phyloP scores from a whole-genome alignment of 2,888 invertebrate species.

The Macaria liturata region DNA sequence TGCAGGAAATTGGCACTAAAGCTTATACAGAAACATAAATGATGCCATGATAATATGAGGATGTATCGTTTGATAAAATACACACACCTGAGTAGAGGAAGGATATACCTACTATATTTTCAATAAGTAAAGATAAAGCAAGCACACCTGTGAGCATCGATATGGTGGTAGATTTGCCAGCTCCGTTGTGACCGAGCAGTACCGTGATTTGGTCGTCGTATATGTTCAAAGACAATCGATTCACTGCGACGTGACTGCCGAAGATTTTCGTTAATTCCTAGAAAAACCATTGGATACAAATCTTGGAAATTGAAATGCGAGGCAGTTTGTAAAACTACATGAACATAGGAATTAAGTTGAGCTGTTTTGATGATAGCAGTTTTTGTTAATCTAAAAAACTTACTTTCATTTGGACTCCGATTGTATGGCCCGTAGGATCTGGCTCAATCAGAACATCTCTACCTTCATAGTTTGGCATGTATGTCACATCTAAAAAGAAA shows the following conservation, averaged over 20 bases:
- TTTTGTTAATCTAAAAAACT: constrained; percentile 33
- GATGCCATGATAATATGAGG: no score
- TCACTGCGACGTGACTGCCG: constrained; percentile 84
- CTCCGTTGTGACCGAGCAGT: constrained; percentile 87
- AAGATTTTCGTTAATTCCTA: constrained; percentile 86
- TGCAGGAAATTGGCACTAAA: no score
- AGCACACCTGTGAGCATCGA: constrained; percentile 91
- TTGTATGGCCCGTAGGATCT: constrained; percentile 68
- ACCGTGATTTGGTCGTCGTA: constrained; percentile 95
- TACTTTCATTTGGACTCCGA: constrained; percentile 78
- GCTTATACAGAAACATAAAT: no score
- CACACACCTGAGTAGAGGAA: no score
- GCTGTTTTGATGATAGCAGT: no score
- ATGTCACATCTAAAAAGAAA: constrained; percentile 5
- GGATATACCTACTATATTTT: no score
- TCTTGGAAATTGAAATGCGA: no score
- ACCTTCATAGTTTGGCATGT: constrained; percentile 30
- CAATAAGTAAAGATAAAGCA: no score
- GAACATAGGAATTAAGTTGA: no score
- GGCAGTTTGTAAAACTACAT: no score
- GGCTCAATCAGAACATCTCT: constrained; percentile 64
- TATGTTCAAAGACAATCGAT: constrained; percentile 89
- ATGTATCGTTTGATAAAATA: no score
- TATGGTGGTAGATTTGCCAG: constrained; percentile 97
- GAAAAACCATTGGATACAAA: constrained; percentile 42